Evolutionary conservation across 2,113 vertebrate species (phyloP).

Genomic region (Campylomormyrus numenius): DNA sequence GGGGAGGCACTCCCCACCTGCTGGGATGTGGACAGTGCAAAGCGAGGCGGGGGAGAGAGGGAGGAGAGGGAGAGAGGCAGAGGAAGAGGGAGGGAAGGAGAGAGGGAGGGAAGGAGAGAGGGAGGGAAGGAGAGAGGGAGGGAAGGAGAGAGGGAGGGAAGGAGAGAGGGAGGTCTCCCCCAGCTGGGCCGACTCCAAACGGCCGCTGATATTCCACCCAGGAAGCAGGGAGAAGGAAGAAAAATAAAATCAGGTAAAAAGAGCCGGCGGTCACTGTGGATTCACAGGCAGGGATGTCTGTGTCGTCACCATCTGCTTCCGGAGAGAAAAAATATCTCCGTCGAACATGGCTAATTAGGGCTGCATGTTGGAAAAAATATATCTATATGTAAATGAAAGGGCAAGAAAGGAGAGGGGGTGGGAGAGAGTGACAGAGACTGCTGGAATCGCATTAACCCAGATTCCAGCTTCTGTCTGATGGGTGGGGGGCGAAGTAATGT

Average conservation of each 20-base stretch:
- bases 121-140: background rate
- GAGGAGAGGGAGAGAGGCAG: background rate
- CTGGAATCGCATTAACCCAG: slow-evolving; percentile 20
- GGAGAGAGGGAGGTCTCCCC: background rate
- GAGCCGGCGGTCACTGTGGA: background rate
- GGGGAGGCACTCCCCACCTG: background rate
- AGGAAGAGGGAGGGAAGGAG: background rate
- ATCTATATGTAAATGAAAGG: slow-evolving; percentile 9
- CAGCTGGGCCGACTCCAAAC: background rate
- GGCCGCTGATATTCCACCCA: background rate
- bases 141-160: background rate
- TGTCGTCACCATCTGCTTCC: background rate
- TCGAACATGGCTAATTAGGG: background rate
- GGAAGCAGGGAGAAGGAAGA: background rate
- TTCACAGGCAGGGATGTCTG: background rate
- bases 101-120: background rate
- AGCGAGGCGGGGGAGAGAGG: background rate
- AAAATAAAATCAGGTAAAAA: background rate
- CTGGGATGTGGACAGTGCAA: background rate
- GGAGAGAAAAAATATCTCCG: background rate
- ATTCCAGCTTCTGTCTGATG: slow-evolving; percentile 4
- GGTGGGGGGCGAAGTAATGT: background rate
- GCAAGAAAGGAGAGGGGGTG: background rate
- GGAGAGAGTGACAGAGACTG: slow-evolving; percentile 4
- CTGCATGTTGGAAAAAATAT: background rate